Evolutionary conservation across 2,113 vertebrate species (phyloP), one percentile per base, ranked within the genome.

Genomic region (Heteronetta atricapilla): DNA sequence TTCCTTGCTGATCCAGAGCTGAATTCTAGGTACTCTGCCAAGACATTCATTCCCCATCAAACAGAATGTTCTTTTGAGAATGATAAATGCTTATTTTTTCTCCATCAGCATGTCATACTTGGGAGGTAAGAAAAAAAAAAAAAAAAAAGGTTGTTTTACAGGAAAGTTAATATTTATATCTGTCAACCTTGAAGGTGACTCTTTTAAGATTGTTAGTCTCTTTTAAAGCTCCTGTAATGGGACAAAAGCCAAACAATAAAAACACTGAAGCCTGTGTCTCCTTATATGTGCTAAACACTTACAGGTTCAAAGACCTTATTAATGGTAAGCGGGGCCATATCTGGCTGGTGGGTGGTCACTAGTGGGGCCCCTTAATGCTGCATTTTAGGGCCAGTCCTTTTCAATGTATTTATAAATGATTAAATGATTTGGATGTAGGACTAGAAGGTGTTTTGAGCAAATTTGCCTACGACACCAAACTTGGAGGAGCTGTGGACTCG

Each of bases 111-210:
- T 55, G 23, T 78, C 60, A n/a, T 36, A 70, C 15, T 77, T 52
- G 11, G 9, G 33, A 40, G 15, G 4, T 2, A 5, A 3, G 13
- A 50, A 3, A 4, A 38, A 62, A 25, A 40, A 36, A 15, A 62
- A 22, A 42, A 52, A 60, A 48, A 13, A 25, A n/a, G 7, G 11
- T n/a, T 86, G 3, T 82, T 92, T 92, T 66, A 33, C 19, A 25
- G 33, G 33, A 63, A 96, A 94, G 34, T 76, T 86, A 53, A 67
- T 93, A 23, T 84, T 92, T 78, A 38, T 81, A 56, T 20, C 33
- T 87, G 33, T 84, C 81, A 97, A 2, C 48, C 38, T 44, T 90
- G 77, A 96, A 90, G 86, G 83, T 94, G 77, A 90, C 66, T 58
- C 12, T 75, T 63, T 76, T 72, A 53, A 78, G 63, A 38, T 60